These are phyloP conservation scores for Australoheros facetus DNA, from an alignment of 2,797 vertebrate species.

Conservation along the genomic window DNA sequence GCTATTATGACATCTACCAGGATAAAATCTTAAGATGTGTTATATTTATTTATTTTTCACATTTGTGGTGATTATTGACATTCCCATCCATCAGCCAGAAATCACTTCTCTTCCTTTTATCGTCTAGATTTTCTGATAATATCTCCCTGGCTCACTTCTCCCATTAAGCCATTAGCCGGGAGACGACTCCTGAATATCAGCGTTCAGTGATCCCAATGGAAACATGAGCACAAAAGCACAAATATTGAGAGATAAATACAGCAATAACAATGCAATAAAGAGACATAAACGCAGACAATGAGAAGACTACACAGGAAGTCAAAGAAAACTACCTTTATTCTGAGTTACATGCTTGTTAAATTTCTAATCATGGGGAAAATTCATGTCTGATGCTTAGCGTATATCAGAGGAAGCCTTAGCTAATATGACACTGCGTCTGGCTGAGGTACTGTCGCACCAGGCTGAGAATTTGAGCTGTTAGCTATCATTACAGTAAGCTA, in stretches of 20 bases:
- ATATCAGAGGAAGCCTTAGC: not conserved
- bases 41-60: not conserved
- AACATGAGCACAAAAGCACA: not conserved
- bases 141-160: not conserved
- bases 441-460: too few relatives aligned
- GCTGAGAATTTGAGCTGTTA: too few relatives aligned
- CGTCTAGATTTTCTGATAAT: not conserved
- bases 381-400: not conserved
- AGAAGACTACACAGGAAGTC: not conserved
- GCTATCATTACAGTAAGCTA: too few relatives aligned
- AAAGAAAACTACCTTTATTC: too few relatives aligned
- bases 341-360: not conserved
- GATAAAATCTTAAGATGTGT: not conserved
- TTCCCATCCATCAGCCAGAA: not conserved
- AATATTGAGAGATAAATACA: not conserved
- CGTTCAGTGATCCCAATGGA: accelerated
- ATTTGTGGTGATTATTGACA: not conserved
- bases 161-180: not conserved
- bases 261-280: not conserved
- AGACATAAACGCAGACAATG: accelerated
- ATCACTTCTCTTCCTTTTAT: not conserved
- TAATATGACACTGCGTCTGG: not conserved
- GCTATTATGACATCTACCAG: not conserved
- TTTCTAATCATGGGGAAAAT: not conserved
- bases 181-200: not conserved